Evolutionary conservation across 2,113 vertebrate species (phyloP).

Genomic region (Notothenia coriiceps): DNA sequence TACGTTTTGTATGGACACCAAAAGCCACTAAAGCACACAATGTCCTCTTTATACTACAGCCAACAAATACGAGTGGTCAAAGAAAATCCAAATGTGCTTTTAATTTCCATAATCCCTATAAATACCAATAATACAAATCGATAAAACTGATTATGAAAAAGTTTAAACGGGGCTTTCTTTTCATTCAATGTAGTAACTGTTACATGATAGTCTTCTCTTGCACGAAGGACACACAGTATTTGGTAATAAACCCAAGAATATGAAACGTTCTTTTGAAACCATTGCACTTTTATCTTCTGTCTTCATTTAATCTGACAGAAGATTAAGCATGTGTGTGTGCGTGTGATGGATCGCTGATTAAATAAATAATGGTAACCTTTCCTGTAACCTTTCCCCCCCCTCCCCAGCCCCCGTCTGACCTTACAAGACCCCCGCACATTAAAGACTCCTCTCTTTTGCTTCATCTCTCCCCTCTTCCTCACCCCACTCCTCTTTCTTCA

Average conservation of each 20-base stretch:
- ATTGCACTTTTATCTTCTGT: background rate
- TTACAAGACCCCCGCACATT: slow-evolving; percentile 78
- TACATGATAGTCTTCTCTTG: background rate
- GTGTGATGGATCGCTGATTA: slow-evolving; percentile 74
- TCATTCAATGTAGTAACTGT: background rate
- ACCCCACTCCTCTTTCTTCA: slow-evolving; percentile 28
- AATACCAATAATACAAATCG: background rate
- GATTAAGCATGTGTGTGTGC: slow-evolving; percentile 34
- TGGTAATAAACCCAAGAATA: too few relatives aligned
- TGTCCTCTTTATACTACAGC: background rate
- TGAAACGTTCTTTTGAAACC: background rate
- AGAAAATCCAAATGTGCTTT: background rate
- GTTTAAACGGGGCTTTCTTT: background rate
- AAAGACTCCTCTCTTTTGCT: slow-evolving; percentile 72
- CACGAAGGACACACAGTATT: too few relatives aligned
- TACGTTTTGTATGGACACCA: slow-evolving; percentile 15
- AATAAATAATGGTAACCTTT: slow-evolving; percentile 84
- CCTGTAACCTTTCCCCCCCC: slow-evolving; percentile 71
- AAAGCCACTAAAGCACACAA: slow-evolving; percentile 5
- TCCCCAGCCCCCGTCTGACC: slow-evolving; percentile 71
- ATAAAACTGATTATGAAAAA: background rate
- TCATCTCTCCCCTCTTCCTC: slow-evolving; percentile 50
- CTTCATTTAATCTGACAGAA: slow-evolving; percentile 23
- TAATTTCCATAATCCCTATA: background rate
- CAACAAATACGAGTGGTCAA: background rate